These are phyloP conservation scores for Lasioglossum calceatum DNA, from an alignment of 2,888 invertebrate genomes.

Conservation along the genomic window DNA sequence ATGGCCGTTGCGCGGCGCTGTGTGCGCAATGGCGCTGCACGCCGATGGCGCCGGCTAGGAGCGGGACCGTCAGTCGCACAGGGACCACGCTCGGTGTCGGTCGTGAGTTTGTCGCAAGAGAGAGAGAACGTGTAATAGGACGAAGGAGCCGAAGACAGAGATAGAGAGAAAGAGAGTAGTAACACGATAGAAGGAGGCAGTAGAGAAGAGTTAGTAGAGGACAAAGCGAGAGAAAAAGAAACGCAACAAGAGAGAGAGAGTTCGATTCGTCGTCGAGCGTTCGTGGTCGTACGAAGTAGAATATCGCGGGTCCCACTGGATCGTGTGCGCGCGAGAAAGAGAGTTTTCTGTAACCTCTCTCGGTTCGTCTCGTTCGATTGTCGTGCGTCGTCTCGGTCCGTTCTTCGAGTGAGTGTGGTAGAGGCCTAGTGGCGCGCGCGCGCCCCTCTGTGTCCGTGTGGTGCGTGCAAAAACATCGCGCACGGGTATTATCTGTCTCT, in stretches of 20 bases:
- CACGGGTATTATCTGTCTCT: neutral
- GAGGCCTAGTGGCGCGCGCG: constrained; percentile 55
- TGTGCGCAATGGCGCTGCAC: constrained; percentile 60
- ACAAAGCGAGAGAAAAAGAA: constrained; percentile 3
- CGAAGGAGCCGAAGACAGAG: constrained; percentile 34
- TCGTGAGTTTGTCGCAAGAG: constrained; percentile 54
- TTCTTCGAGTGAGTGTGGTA: constrained; percentile 51
- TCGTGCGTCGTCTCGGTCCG: constrained; percentile 63
- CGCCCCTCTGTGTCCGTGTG: constrained; percentile 23
- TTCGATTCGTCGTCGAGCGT: constrained; percentile 15
- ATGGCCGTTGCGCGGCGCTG: constrained; percentile 51
- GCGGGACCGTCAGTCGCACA: constrained; percentile 76
- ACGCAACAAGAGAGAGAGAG: constrained; percentile 14
- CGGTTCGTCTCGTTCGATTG: constrained; percentile 55
- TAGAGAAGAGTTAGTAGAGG: constrained; percentile 35
- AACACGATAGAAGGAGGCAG: constrained; percentile 39
- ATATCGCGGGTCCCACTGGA: constrained; percentile 52
- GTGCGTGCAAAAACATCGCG: constrained; percentile 14
- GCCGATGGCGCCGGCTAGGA: constrained; percentile 69
- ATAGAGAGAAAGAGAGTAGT: constrained; percentile 6
- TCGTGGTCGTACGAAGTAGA: constrained; percentile 27
- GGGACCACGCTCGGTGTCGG: constrained; percentile 77
- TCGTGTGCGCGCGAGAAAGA: constrained; percentile 42
- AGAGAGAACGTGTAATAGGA: constrained; percentile 52
- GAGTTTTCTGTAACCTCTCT: constrained; percentile 48